Base-by-base conservation (phyloP, 2,797 vertebrate species). In the Apogon hyalosoma region DNA sequence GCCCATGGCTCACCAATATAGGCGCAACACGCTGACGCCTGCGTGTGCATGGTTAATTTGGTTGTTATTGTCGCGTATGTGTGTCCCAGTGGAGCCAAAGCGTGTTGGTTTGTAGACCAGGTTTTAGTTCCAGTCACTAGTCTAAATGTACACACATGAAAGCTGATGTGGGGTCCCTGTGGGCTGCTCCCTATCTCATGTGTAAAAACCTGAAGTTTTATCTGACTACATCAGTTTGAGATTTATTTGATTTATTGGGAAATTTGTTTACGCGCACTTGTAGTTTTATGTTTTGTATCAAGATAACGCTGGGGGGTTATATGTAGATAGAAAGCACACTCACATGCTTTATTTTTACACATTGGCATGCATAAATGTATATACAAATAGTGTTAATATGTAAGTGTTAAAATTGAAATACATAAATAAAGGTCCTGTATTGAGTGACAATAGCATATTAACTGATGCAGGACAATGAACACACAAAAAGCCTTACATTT, bases 111-210 rank as follows among this genome's bases (percentile, higher is more conserved):
- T 7, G 31, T 50, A 58, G 68, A 59, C 80, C 64, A 77, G 87
- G 86, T 90, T 90, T 92, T 88, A 87, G 68, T 90, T 91, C 88
- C 89, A 91, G 83, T 89, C 87, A 85, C 79, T 90, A 75, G 84
- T 85, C 89, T 88, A 81, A 86, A 85, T 77, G 75, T 56, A 77
- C 82, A 77, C 82, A 89, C 83, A 81, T 58, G 72, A 57, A 80
- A 62, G 77, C 68, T 83, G 75, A 90, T 90, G 86, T 76, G 79
- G 73, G 59, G 62, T 86, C 85, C 82, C 80, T 63, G 4, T 62
- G 67, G 77, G 78, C 58, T 12, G 11, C 75, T 63, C 74, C 60
- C 50, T 40, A 47, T 48, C 39, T 69, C 60, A 70, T 69, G 69
- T 77, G 70, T 77, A 53, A 73, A 72, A 81, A 84, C 49, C 67